Evolutionary conservation across 2,113 vertebrate genomes (phyloP).

Genomic region (Zosterops hypoxanthus): DNA sequence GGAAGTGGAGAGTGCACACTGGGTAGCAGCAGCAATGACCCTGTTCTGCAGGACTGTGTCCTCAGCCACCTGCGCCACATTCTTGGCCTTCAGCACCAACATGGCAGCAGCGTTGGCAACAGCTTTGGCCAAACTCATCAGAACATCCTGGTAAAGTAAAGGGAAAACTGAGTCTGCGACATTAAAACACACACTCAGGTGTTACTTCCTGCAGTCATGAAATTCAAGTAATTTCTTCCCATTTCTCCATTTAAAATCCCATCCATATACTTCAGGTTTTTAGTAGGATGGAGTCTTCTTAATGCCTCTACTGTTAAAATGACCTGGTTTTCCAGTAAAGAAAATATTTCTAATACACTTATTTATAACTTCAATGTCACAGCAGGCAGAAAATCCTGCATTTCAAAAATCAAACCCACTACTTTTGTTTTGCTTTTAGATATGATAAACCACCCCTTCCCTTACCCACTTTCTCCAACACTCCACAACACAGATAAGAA

Average conservation of each 20-base stretch:
- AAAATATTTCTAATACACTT: not conserved
- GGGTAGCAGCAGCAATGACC: constrained; percentile 96
- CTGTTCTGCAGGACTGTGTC: constrained; percentile 94
- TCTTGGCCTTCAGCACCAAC: constrained; percentile 97
- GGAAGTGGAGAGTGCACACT: constrained; percentile 96
- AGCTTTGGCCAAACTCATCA: constrained; percentile 98
- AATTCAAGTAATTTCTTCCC: not conserved
- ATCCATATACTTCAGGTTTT: not conserved
- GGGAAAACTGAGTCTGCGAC: not conserved
- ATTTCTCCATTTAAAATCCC: not conserved
- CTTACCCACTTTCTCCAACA: not conserved
- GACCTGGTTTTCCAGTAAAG: not conserved
- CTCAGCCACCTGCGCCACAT: constrained; percentile 95
- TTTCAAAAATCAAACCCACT: not conserved
- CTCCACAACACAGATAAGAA: not conserved
- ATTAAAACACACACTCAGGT: not conserved
- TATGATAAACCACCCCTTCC: not conserved
- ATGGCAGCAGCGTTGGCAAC: constrained; percentile 98
- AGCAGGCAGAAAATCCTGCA: not conserved
- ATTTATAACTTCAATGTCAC: not conserved
- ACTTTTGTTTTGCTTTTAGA: not conserved
- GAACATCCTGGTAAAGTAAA: constrained; percentile 83
- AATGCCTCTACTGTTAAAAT: not conserved
- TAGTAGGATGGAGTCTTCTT: not conserved
- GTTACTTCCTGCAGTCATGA: not conserved